Base-by-base conservation (phyloP, 2,113 vertebrate species). In the Alectura lathami region DNA sequence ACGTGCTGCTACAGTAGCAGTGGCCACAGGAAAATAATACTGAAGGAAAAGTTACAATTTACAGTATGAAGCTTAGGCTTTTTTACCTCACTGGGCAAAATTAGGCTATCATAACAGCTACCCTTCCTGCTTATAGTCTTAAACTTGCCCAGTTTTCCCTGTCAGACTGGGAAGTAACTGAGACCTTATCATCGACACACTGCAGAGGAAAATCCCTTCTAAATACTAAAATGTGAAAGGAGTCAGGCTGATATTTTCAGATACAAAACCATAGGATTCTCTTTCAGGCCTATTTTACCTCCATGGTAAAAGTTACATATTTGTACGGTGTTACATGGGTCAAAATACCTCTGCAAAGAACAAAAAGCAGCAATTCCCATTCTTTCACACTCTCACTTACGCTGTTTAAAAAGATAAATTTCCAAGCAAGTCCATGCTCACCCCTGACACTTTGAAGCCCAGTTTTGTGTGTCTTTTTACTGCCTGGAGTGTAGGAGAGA, bases 181-280 rank as follows among this genome's bases (percentile, higher is more conserved):
- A 18, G 45, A 32, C 3, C 5, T 91, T 73, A 22, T n/a, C 5
- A 15, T 20, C 66, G 27, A 85, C 15, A 47, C 9, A 54, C 3
- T 1, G 1, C 27, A 23, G 11, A 77, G 48, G 12, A 68, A 57
- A 62, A 75, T 26, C 22, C 11, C n/a, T 73, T 32, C 34, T 72
- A 82, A 79, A 48, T 1, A 17, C 17, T 73, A 6, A 53, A 78
- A 51, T 6, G 29, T 30, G 59, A 56, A 62, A 69, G 3, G 10
- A 2, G 2, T 18, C 70, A 5, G 5, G 11, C 13, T 42, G 24
- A 3, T 38, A 73, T 5, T 76, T 89, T 59, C 42, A 69, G 83
- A 8, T 5, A 22, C 8, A 47, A 67, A 73, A 11, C 8, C n/a
- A 51, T 32, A 45, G 2, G 17, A 24, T 2, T 3, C 0, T 34